Evolutionary conservation across 2,113 vertebrate genomes (phyloP), one percentile per base, ranked within the genome.

Genomic region (Rynchops niger): DNA sequence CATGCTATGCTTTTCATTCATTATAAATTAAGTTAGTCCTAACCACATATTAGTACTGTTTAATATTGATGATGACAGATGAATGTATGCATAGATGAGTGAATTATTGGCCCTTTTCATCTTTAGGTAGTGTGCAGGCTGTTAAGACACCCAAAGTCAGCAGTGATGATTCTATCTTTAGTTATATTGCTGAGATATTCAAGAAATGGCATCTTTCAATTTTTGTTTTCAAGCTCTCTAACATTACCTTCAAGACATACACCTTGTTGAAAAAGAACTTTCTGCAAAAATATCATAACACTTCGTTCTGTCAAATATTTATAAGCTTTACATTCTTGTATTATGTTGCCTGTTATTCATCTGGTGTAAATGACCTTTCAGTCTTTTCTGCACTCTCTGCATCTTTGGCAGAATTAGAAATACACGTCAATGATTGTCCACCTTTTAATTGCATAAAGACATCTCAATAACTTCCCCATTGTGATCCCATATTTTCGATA

Each of bases 41-140:
- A 72, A 34, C 22, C 21, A 40, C 0, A 0, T 72, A 61, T 89
- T 72, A 65, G 7, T 80, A 42, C 59, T 86, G 42, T 49, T 94
- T 96, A 94, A 87, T 69, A 85, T 36, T 95, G 73, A 79, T 87
- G 65, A 87, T 56, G 49, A 11, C 50, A 87, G 53, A 82, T 79
- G 21, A 8, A 67, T 76, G 6, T 32, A 29, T 69, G 47, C 42
- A 55, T 26, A 71, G 32, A 59, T 49, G 3, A 93, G 76, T 52
- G 50, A 45, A 74, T 88, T 83, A 36, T 34, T 86, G 15, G 6
- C 6, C 22, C 47, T 88, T 88, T 73, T 21, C 15, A 42, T 94
- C 22, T 43, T 73, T 50, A 38, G 49, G 17, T 32, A 74, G 29
- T 34, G 23, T 71, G 40, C 26, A 81, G 18, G 23, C 43, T 80